These are phyloP conservation scores for Pristis pectinata DNA, from an alignment of 2,797 vertebrate genomes.

Conservation along the genomic window DNA sequence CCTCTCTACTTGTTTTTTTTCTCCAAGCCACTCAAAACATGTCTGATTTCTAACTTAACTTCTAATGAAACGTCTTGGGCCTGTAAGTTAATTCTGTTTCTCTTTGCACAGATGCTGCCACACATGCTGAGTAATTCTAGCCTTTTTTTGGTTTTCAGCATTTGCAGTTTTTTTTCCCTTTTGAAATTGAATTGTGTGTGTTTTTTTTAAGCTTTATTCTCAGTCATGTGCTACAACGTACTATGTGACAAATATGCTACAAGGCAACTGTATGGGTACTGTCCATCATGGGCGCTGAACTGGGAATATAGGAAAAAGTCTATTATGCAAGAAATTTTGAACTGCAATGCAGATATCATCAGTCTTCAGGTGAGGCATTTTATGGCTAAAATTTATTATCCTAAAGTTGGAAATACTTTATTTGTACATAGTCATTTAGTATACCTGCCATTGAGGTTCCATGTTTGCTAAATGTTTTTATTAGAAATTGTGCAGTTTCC, in stretches of 20 bases:
- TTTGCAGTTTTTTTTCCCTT: no score
- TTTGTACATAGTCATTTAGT: not conserved
- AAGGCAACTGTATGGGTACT: constrained; percentile 93
- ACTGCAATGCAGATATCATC: constrained; percentile 89
- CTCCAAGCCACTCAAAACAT: no score
- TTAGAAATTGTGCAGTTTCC: not conserved
- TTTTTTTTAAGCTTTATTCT: constrained; percentile 77
- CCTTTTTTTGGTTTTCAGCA: no score
- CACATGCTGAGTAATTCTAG: no score
- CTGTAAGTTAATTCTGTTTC: no score
- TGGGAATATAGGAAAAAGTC: constrained; percentile 99
- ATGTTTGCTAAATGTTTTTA: not conserved
- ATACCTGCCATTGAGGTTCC: not conserved
- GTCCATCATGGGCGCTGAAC: constrained; percentile 91
- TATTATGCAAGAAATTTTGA: constrained; percentile 95
- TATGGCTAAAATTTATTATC: constrained; percentile 36
- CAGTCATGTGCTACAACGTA: constrained; percentile 98
- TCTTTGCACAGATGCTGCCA: no score
- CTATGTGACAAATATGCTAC: constrained; percentile 97
- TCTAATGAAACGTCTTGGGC: no score
- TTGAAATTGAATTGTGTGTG: constrained; percentile 34
- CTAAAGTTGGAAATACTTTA: not conserved
- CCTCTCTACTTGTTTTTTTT: no score
- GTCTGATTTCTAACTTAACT: no score
- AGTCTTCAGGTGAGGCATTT: constrained; percentile 81